Conservation (phyloP, 2,888 invertebrate genomes). For the Coelogynopora nodosa region DNA sequence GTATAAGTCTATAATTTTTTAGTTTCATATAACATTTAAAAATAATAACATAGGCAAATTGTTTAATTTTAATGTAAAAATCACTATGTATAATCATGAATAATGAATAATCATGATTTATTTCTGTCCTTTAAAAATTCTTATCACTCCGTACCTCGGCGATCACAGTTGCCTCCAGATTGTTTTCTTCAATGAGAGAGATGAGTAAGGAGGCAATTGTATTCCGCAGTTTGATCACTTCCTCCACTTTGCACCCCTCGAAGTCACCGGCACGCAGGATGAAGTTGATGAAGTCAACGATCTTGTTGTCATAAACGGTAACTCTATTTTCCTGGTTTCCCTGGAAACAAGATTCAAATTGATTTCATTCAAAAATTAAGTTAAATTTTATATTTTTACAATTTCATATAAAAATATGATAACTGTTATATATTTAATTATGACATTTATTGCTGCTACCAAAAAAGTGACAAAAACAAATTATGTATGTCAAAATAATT, state of each 20-base stretch:
- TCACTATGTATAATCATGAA: not conserved
- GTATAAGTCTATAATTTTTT: too few species aligned
- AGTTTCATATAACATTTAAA: too few species aligned
- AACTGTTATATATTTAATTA: too few species aligned
- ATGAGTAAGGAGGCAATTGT: conserved; percentile 58
- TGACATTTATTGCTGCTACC: too few species aligned
- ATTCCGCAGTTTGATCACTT: conserved; percentile 56
- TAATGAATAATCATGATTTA: not conserved
- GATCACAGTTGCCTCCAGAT: conserved; percentile 57
- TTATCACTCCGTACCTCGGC: conserved; percentile 48
- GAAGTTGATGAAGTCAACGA: conserved; percentile 62
- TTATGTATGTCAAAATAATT: too few species aligned
- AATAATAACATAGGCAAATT: too few species aligned
- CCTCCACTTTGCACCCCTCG: conserved; percentile 54
- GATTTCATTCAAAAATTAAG: too few species aligned
- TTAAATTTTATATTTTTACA: too few species aligned
- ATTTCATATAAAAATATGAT: too few species aligned
- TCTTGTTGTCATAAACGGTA: conserved; percentile 60
- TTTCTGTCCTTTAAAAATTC: not conserved
- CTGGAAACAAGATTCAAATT: too few species aligned
- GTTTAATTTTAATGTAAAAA: not conserved
- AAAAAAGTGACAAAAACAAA: too few species aligned
- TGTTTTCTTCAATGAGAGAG: conserved; percentile 61
- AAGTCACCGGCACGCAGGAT: conserved; percentile 59
- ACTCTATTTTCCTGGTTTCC: conserved; percentile 60